phyloP scores from a whole-genome alignment of 2,797 vertebrate genomes.

The Acipenser oxyrinchus region DNA sequence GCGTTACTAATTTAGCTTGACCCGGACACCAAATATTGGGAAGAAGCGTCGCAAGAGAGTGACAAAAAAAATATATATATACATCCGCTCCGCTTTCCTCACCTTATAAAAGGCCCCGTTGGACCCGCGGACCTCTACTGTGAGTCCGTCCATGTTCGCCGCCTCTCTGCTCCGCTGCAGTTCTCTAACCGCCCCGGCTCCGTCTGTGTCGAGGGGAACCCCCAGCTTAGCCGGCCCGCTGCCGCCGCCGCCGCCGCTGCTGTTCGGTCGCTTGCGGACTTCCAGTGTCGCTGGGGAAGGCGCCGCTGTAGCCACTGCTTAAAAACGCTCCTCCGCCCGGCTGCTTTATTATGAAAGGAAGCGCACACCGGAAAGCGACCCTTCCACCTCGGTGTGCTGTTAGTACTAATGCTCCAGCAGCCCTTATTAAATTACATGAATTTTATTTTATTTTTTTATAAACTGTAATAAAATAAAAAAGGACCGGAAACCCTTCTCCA shows the following conservation, averaged over 20 bases:
- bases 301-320: constrained; percentile 13
- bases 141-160: constrained; percentile 73
- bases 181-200: constrained; percentile 47
- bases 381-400: constrained; percentile 31
- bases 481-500: no score
- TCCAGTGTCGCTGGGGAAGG: constrained; percentile 68
- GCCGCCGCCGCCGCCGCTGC: constrained; percentile 48
- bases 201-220: constrained; percentile 50
- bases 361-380: constrained; percentile 12
- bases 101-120: constrained; percentile 92
- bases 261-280: constrained; percentile 64
- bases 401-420: no score
- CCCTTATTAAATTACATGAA: no score
- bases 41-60: neutral
- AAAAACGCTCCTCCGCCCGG: constrained; percentile 37
- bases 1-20: no score
- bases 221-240: constrained; percentile 64
- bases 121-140: constrained; percentile 83
- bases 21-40: no score
- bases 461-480: no score
- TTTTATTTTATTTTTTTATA: no score
- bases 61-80: neutral
- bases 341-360: constrained; percentile 2
- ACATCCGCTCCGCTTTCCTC: constrained; percentile 32
- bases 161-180: constrained; percentile 58